Evolutionary conservation across 2,888 invertebrate genomes (phyloP).

Genomic region (Epinotia bilunana): DNA sequence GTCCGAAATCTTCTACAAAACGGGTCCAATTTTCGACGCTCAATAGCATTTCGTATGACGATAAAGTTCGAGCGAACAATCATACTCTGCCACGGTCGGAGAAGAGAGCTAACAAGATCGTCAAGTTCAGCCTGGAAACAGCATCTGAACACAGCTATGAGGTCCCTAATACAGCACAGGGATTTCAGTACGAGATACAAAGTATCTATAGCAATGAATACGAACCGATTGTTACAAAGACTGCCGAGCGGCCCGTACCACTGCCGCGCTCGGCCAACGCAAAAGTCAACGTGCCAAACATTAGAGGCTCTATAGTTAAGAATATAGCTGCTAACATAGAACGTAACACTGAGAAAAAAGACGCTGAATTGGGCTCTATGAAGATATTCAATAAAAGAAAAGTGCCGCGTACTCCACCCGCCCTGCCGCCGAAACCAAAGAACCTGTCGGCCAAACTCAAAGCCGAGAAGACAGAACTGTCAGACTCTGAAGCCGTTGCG

Average conservation of each 20-base stretch:
- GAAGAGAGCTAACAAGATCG: slow-evolving; percentile 80
- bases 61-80: slow-evolving; percentile 70
- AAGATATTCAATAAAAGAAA: slow-evolving; percentile 82
- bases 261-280: slow-evolving; percentile 64
- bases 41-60: slow-evolving; percentile 85
- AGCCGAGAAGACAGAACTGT: slow-evolving; percentile 80
- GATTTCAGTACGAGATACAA: slow-evolving; percentile 83
- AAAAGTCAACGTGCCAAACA: slow-evolving; percentile 70
- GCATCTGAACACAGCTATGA: slow-evolving; percentile 86
- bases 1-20: slow-evolving; percentile 80
- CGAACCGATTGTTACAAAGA: slow-evolving; percentile 87
- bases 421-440: slow-evolving; percentile 91
- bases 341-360: slow-evolving; percentile 71
- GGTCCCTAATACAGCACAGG: slow-evolving; percentile 84
- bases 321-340: slow-evolving; percentile 81
- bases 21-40: slow-evolving; percentile 87
- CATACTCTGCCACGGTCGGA: slow-evolving; percentile 76
- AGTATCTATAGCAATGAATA: slow-evolving; percentile 91
- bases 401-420: slow-evolving; percentile 88
- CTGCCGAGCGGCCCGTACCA: slow-evolving; percentile 68
- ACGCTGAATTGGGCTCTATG: slow-evolving; percentile 72
- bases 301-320: slow-evolving; percentile 81
- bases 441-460: slow-evolving; percentile 88
- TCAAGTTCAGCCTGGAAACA: slow-evolving; percentile 81
- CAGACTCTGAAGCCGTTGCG: slow-evolving; percentile 85